phyloP scores from a whole-genome alignment of 2,113 vertebrate species.

The Copsychus sechellarum region DNA sequence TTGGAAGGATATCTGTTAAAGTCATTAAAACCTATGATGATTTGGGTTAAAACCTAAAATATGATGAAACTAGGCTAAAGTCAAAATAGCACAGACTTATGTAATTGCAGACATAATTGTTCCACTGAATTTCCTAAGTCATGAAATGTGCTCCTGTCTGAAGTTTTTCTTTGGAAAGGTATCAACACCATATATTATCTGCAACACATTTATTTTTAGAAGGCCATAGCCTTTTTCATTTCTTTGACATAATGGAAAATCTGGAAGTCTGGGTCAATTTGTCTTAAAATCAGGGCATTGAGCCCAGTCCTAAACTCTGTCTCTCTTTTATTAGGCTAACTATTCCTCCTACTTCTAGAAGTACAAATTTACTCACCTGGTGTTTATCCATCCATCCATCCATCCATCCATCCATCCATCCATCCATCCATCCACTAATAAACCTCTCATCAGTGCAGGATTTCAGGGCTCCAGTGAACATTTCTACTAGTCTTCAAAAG shows the following conservation, averaged over 20 bases:
- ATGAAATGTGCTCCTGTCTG: neutral
- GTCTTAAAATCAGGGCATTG: neutral
- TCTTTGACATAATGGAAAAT: slow-evolving; percentile 26
- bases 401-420: neutral
- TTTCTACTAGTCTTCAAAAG: slow-evolving; percentile 14
- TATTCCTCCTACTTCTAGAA: neutral
- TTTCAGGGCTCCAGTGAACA: neutral
- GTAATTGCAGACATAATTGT: slow-evolving; percentile 18
- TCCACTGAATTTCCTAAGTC: neutral
- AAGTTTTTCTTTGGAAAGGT: neutral
- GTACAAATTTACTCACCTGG: neutral
- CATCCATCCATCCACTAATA: neutral
- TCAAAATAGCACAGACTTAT: slow-evolving; percentile 29
- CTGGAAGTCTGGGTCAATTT: neutral
- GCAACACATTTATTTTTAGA: slow-evolving; percentile 29
- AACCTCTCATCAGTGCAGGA: neutral
- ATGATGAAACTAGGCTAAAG: slow-evolving; percentile 24
- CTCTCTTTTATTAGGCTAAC: slow-evolving; percentile 15
- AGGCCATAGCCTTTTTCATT: neutral
- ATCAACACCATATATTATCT: neutral
- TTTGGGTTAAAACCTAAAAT: slow-evolving; percentile 26
- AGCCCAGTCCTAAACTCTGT: neutral
- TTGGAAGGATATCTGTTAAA: slow-evolving; percentile 34
- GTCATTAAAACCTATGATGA: slow-evolving; percentile 22
- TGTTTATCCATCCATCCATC: slow-evolving; percentile 1